These are phyloP conservation scores for Picus viridis DNA, from an alignment of 2,797 vertebrate species.

Conservation along the genomic window DNA sequence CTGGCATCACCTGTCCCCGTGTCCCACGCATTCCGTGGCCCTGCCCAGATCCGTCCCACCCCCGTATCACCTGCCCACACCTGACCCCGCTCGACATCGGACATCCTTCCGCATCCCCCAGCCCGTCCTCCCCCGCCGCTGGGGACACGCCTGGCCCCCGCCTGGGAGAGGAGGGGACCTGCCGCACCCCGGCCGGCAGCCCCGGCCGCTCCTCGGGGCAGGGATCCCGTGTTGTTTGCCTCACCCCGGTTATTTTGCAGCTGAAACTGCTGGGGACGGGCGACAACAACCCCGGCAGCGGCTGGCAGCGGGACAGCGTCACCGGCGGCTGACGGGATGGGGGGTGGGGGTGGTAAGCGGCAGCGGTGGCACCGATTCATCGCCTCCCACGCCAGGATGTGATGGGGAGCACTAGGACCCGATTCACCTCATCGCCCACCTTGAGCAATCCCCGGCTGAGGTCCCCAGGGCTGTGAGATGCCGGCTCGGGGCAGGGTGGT, in stretches of 20 bases:
- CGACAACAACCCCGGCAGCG: neutral
- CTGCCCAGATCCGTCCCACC: neutral
- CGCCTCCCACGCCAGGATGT: constrained; percentile 62
- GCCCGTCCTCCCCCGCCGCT: neutral
- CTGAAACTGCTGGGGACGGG: neutral
- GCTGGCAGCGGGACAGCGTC: neutral
- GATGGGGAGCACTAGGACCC: neutral
- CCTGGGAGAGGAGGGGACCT: neutral
- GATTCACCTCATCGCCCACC: neutral
- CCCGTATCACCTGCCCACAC: neutral
- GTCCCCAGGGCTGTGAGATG: neutral
- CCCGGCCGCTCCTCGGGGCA: neutral
- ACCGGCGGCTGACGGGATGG: neutral
- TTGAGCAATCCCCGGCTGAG: neutral
- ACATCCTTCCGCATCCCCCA: neutral
- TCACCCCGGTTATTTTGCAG: neutral
- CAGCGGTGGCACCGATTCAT: constrained; percentile 2
- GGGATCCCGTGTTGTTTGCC: constrained; percentile 24
- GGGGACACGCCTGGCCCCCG: neutral
- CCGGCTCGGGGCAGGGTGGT: neutral
- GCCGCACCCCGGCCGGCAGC: neutral
- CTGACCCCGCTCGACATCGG: fast-evolving
- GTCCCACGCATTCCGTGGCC: neutral
- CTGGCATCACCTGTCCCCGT: fast-evolving
- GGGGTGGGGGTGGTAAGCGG: neutral